Conservation (phyloP, 2,888 invertebrate genomes). For the Patella caerulea region DNA sequence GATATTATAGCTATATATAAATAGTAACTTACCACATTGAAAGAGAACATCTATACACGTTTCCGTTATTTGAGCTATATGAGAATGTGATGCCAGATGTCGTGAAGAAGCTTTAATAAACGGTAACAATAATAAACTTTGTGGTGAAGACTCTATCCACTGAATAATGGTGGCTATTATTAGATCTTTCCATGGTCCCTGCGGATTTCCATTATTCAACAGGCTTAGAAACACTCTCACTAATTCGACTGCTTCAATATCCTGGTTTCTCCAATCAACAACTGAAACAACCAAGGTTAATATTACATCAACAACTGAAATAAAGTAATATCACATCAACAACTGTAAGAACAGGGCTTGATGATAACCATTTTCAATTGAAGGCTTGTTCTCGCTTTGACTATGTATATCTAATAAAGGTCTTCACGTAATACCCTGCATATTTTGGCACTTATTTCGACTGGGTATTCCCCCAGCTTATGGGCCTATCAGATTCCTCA, state of each 20-base stretch:
- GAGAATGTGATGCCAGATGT: slow-evolving; percentile 59
- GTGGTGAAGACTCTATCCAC: slow-evolving; percentile 66
- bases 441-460: too few species aligned
- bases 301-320: too few species aligned
- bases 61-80: slow-evolving; percentile 64
- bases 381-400: too few species aligned
- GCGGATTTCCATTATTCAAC: slow-evolving; percentile 68
- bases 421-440: too few species aligned
- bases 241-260: slow-evolving; percentile 60
- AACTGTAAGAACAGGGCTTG: too few species aligned
- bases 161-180: slow-evolving; percentile 56
- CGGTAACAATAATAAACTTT: slow-evolving; percentile 64
- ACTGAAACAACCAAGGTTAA: slow-evolving; percentile 40
- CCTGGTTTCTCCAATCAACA: slow-evolving; percentile 45
- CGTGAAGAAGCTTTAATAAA: slow-evolving; percentile 62
- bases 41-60: slow-evolving; percentile 65
- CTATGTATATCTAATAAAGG: too few species aligned
- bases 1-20: background rate
- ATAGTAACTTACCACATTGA: slow-evolving; percentile 36
- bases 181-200: slow-evolving; percentile 45
- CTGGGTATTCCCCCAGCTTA: too few species aligned
- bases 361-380: too few species aligned
- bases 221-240: slow-evolving; percentile 62
- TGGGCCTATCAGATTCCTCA: too few species aligned
- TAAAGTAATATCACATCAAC: too few species aligned